phyloP scores from a whole-genome alignment of 2,113 vertebrate species.

The Ramphastos sulfuratus region DNA sequence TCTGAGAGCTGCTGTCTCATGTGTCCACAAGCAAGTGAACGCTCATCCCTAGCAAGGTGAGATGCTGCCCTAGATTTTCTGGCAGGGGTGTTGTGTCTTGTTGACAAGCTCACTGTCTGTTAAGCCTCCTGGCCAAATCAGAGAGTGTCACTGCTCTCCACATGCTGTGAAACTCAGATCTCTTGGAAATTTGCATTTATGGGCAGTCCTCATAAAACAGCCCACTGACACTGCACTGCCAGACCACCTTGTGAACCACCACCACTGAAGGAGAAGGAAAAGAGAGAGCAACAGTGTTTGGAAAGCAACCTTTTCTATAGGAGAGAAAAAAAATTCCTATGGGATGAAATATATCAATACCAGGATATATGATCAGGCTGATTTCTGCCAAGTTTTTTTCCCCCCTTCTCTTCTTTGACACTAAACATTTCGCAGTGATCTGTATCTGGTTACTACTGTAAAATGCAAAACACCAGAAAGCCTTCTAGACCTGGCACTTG shows the following conservation, averaged over 20 bases:
- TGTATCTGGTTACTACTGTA: neutral
- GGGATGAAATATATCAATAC: neutral
- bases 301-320: neutral
- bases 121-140: neutral
- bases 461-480: neutral
- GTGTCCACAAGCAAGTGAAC: neutral
- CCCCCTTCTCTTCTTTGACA: neutral
- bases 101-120: neutral
- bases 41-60: neutral
- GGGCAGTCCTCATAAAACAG: neutral
- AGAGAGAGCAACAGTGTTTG: neutral
- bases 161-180: neutral
- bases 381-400: neutral
- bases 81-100: neutral
- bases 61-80: conserved; percentile 34
- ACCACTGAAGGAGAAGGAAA: neutral
- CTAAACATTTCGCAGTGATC: neutral
- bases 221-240: neutral
- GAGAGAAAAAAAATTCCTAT: neutral
- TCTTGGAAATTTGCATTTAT: neutral
- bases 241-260: neutral
- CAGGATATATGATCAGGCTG: neutral
- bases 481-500: neutral
- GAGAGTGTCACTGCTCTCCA: neutral
- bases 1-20: neutral